Percentiles rank a stretch among this genome's conserved stretches.
These are phyloP conservation scores for Planiliza haematocheilus DNA, from an alignment of 2,113 vertebrate genomes.

Conservation along the genomic window DNA sequence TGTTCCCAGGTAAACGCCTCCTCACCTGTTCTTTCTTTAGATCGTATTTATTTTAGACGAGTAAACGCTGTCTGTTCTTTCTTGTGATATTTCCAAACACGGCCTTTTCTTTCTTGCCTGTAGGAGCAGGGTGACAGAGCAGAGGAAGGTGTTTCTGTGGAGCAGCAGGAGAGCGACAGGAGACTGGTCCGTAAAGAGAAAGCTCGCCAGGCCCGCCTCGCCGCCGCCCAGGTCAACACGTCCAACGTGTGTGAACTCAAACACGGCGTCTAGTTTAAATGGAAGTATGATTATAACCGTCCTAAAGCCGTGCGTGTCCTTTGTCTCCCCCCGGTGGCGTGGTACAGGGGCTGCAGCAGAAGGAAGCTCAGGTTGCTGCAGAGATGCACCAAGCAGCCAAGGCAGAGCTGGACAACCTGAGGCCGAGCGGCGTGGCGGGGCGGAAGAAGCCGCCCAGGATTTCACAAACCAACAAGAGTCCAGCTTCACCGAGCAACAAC, in stretches of 20 bases:
- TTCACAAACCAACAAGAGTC: conserved; percentile 38
- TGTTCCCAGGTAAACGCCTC: conserved; percentile 73
- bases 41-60: too few relatives aligned
- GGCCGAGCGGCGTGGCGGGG: conserved; percentile 67
- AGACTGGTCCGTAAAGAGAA: conserved; percentile 87
- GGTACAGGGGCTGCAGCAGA: conserved; percentile 88
- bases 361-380: conserved; percentile 77
- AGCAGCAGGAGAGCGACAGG: conserved; percentile 79
- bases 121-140: conserved; percentile 79
- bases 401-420: conserved; percentile 65
- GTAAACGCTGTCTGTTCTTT: too few relatives aligned
- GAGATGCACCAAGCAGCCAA: conserved; percentile 69
- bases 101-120: neutral
- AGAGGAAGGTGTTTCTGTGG: conserved; percentile 69
- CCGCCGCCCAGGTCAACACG: conserved; percentile 81
- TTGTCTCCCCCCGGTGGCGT: conserved; percentile 41
- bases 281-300: neutral
- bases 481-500: conserved; percentile 50
- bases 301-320: conserved; percentile 5
- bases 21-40: too few relatives aligned
- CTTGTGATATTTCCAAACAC: neutral
- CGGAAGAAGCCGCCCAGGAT: conserved; percentile 76
- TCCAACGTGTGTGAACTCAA: conserved; percentile 18
- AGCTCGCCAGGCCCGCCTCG: conserved; percentile 81
- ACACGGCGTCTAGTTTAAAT: neutral